Evolutionary conservation across 1,140 invertebrate genomes (phyloP).

Genomic region (Brachionus rubens): DNA sequence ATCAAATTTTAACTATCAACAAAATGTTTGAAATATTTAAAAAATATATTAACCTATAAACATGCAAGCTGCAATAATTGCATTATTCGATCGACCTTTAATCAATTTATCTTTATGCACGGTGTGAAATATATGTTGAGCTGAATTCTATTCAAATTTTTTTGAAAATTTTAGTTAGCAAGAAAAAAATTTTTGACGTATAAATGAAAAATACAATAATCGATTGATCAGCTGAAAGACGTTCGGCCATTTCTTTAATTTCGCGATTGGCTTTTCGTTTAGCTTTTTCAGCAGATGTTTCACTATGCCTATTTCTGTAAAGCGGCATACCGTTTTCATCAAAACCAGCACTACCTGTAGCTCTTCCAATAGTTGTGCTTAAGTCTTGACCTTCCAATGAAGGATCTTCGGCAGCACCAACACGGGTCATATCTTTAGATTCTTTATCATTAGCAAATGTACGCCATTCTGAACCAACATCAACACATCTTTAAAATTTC

Average conservation of each 20-base stretch:
- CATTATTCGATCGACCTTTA: slow-evolving; percentile 90
- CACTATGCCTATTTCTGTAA: slow-evolving; percentile 81
- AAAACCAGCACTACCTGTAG: slow-evolving; percentile 74
- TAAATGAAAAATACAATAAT: slow-evolving; percentile 7
- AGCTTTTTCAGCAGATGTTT: slow-evolving; percentile 30
- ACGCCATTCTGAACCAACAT: slow-evolving; percentile 99
- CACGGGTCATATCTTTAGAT: slow-evolving; percentile 94
- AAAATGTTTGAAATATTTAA: neutral
- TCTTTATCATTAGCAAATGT: slow-evolving; percentile 98
- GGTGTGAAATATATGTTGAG: slow-evolving; percentile 44
- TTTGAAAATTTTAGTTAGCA: neutral
- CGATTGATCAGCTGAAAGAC: slow-evolving; percentile 42
- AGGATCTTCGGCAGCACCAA: slow-evolving; percentile 83
- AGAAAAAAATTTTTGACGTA: neutral
- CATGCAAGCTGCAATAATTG: slow-evolving; percentile 94
- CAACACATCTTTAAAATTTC: slow-evolving; percentile 76
- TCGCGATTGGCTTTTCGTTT: slow-evolving; percentile 10
- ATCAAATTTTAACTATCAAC: neutral
- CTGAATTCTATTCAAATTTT: slow-evolving; percentile 35
- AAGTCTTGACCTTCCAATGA: slow-evolving; percentile 90
- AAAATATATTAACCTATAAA: slow-evolving; percentile 70
- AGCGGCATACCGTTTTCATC: slow-evolving; percentile 79
- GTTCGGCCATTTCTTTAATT: slow-evolving; percentile 41
- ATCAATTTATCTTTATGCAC: slow-evolving; percentile 85
- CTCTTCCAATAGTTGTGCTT: slow-evolving; percentile 90